These are phyloP conservation scores for Takifugu rubripes DNA, from an alignment of 2,797 vertebrate genomes.

Conservation along the genomic window DNA sequence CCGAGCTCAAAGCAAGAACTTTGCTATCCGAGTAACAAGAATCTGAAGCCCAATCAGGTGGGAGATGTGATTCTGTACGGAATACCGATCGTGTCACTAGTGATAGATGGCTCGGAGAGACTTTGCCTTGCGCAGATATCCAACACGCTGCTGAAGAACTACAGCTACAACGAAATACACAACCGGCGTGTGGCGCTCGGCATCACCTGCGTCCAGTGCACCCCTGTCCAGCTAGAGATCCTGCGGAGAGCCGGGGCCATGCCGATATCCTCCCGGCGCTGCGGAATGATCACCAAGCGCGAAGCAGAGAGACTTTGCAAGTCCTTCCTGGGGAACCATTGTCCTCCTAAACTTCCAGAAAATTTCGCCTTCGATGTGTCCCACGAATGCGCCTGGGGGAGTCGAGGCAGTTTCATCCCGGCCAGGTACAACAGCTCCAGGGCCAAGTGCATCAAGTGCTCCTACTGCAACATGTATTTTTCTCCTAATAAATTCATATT, in stretches of 20 bases:
- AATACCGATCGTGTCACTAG: conserved; percentile 94
- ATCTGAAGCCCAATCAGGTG: conserved; percentile 94
- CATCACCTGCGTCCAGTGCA: conserved; percentile 93
- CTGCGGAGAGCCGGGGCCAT: conserved; percentile 88
- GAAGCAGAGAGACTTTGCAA: conserved; percentile 92
- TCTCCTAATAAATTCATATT: conserved; percentile 95
- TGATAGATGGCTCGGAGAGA: conserved; percentile 95
- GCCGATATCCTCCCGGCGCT: conserved; percentile 90
- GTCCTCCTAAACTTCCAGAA: conserved; percentile 87
- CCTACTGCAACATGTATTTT: conserved; percentile 92
- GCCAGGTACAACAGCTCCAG: conserved; percentile 91
- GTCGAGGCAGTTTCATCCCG: conserved; percentile 88
- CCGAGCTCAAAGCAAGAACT: conserved; percentile 91
- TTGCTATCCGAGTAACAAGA: conserved; percentile 81
- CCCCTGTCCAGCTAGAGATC: conserved; percentile 91
- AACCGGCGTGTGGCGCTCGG: conserved; percentile 90
- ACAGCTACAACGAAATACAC: conserved; percentile 94
- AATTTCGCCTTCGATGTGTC: conserved; percentile 92
- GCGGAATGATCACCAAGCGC: conserved; percentile 92
- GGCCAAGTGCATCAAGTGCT: conserved; percentile 92
- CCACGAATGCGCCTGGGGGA: conserved; percentile 91
- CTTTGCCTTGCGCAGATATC: conserved; percentile 91
- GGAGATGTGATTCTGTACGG: conserved; percentile 93
- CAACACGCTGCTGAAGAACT: conserved; percentile 88
- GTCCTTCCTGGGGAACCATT: conserved; percentile 87